Conservation (phyloP, 2,797 vertebrate genomes). For the Eremophila alpestris region DNA sequence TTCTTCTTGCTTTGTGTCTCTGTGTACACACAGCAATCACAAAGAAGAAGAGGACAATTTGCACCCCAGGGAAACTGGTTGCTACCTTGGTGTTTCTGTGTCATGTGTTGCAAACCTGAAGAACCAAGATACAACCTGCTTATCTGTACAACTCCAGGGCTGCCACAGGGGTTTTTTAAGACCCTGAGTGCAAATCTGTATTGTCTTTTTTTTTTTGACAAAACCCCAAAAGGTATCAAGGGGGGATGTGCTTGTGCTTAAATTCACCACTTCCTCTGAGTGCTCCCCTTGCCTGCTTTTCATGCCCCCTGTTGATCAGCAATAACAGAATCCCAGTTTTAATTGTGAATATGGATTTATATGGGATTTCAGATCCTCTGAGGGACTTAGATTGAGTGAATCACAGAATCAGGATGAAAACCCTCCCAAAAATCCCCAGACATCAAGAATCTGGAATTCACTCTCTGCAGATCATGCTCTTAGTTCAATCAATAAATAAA, state of each 20-base stretch:
- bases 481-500: not conserved
- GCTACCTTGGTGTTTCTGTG: not conserved
- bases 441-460: not conserved
- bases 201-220: not conserved
- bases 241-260: not conserved
- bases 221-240: not conserved
- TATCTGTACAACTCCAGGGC: not conserved
- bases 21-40: not conserved
- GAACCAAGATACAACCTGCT: not conserved
- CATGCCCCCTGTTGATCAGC: not conserved
- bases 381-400: not conserved
- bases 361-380: not conserved
- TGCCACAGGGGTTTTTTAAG: accelerated
- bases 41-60: not conserved
- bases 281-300: not conserved
- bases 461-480: not conserved
- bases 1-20: not conserved
- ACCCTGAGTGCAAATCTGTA: not conserved
- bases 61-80: not conserved
- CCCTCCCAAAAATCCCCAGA: not conserved
- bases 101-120: not conserved
- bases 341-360: not conserved
- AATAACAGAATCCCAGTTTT: not conserved
- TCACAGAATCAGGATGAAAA: not conserved
- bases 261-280: not conserved